phyloP scores from a whole-genome alignment of 2,888 invertebrate genomes.

The Epinotia demarniana region DNA sequence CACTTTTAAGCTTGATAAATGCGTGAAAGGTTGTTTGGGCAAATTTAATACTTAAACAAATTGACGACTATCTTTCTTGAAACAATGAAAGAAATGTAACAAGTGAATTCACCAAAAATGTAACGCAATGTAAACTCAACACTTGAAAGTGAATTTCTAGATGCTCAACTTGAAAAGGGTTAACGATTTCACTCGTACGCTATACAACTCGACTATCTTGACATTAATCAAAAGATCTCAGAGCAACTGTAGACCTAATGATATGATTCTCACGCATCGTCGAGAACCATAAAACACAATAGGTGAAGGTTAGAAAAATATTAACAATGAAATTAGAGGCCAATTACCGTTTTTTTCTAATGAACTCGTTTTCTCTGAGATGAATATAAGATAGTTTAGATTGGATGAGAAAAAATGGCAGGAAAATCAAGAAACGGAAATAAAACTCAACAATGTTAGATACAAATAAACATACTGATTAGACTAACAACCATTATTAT shows the following conservation, averaged over 20 bases:
- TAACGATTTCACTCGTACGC: slow-evolving; percentile 44
- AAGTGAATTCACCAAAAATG: not conserved
- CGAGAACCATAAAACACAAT: slow-evolving; percentile 50
- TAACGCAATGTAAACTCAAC: slow-evolving; percentile 20
- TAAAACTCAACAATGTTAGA: not conserved
- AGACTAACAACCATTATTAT: not conserved
- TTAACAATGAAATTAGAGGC: slow-evolving; percentile 47
- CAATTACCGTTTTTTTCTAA: slow-evolving; percentile 45
- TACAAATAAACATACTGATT: not conserved
- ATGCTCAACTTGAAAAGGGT: slow-evolving; percentile 44
- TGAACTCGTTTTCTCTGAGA: slow-evolving; percentile 49
- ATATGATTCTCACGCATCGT: slow-evolving; percentile 52
- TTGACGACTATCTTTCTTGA: not conserved
- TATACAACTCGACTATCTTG: slow-evolving; percentile 47
- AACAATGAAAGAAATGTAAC: not conserved
- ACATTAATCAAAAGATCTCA: slow-evolving; percentile 52
- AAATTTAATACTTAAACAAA: not conserved
- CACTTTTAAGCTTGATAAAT: slow-evolving; percentile 4
- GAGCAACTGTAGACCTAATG: slow-evolving; percentile 46
- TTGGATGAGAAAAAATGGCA: slow-evolving; percentile 18
- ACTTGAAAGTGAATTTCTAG: slow-evolving; percentile 11
- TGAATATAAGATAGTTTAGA: slow-evolving; percentile 43
- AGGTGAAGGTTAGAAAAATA: slow-evolving; percentile 47
- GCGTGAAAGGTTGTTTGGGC: not conserved
- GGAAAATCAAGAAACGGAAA: not conserved